Conservation (phyloP, 2,888 invertebrate genomes). For the Trachelus stipa region DNA sequence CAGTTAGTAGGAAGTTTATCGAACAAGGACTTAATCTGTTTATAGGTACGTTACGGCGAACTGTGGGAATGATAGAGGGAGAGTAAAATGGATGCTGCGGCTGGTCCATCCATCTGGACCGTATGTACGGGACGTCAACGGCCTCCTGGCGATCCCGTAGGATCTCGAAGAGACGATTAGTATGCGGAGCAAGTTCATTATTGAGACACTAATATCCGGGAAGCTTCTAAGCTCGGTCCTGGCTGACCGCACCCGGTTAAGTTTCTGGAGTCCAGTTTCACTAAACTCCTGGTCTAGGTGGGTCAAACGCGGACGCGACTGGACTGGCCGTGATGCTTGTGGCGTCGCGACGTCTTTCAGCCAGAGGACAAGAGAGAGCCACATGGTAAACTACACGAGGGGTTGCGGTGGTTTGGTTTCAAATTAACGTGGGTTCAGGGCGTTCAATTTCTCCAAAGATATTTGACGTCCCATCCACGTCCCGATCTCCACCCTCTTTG, state of each 20-base stretch:
- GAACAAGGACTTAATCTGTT: background rate
- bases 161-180: slow-evolving; percentile 16
- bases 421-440: background rate
- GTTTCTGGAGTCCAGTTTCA: slow-evolving; percentile 4
- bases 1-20: background rate
- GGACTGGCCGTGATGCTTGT: background rate
- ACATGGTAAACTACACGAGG: background rate
- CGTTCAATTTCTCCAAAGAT: background rate
- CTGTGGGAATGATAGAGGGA: background rate
- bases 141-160: background rate
- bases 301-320: background rate
- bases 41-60: background rate
- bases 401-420: background rate
- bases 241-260: slow-evolving; percentile 4
- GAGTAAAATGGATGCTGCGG: background rate
- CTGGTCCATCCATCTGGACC: background rate
- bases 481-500: background rate
- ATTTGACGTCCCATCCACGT: background rate
- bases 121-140: too few species aligned
- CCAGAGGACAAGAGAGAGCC: background rate
- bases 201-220: slow-evolving; percentile 24
- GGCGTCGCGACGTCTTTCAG: background rate
- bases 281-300: background rate
- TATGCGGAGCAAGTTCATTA: slow-evolving; percentile 26
- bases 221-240: background rate